Conservation (phyloP, 2,888 invertebrate genomes). For the Drosophila pegasa region DNA sequence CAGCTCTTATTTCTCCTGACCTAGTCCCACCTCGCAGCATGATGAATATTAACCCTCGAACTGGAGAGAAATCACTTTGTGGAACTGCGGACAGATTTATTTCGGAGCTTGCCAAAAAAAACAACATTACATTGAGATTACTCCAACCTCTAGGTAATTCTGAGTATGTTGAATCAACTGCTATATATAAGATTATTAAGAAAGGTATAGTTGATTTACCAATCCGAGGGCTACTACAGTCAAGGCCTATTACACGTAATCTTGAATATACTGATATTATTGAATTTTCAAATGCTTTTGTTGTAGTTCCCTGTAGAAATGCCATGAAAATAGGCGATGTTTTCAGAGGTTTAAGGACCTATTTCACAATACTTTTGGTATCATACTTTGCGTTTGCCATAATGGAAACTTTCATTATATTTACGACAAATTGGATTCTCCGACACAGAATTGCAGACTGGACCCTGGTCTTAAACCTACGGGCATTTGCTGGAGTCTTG, state of each 20-base stretch:
- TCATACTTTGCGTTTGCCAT: slow-evolving; percentile 33
- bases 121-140: not conserved
- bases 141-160: not conserved
- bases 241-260: no score
- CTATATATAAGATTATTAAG: not conserved
- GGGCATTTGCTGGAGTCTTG: slow-evolving; percentile 34
- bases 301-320: slow-evolving; percentile 42
- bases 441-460: not conserved
- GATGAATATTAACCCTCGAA: not conserved
- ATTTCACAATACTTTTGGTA: slow-evolving; percentile 17
- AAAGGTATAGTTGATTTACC: not conserved
- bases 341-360: slow-evolving; percentile 13
- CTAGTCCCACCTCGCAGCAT: slow-evolving; percentile 5
- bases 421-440: not conserved
- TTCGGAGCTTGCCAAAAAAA: not conserved
- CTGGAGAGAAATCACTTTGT: not conserved
- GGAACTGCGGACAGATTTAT: not conserved
- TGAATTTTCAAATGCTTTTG: not conserved
- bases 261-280: no score
- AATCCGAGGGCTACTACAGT: not conserved
- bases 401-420: slow-evolving; percentile 30
- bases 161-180: not conserved
- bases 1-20: slow-evolving; percentile 5
- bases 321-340: slow-evolving; percentile 24
- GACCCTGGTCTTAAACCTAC: slow-evolving; percentile 30